Percentiles rank a stretch among this genome's conserved stretches.
phyloP scores from a whole-genome alignment of 2,888 invertebrate species.

The Mayetiola destructor region DNA sequence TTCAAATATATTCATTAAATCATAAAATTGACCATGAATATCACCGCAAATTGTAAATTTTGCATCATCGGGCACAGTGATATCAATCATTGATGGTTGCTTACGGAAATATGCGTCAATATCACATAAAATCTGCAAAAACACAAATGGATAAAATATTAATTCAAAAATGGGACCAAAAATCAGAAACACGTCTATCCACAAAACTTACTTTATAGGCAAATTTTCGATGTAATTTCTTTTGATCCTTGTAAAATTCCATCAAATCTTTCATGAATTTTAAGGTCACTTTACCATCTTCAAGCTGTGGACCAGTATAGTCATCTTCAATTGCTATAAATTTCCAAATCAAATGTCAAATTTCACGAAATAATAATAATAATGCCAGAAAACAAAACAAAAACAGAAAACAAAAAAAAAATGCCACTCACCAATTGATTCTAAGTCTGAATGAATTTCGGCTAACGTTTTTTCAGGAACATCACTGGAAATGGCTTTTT shows the following conservation, averaged over 20 bases:
- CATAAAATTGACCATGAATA: slow-evolving; percentile 98
- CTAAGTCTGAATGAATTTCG: slow-evolving; percentile 69
- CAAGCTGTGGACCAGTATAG: slow-evolving; percentile 80
- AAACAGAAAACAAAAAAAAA: too few relatives aligned
- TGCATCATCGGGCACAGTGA: slow-evolving; percentile 65
- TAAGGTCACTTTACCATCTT: slow-evolving; percentile 73
- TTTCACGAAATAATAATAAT: slow-evolving; percentile 15
- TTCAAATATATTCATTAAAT: slow-evolving; percentile 93
- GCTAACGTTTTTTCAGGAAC: slow-evolving; percentile 74
- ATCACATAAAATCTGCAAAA: slow-evolving; percentile 74
- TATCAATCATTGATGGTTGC: slow-evolving; percentile 80
- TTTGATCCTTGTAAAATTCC: slow-evolving; percentile 78
- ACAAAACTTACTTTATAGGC: slow-evolving; percentile 73
- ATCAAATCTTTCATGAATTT: slow-evolving; percentile 82
- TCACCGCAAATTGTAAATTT: slow-evolving; percentile 99
- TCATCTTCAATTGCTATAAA: slow-evolving; percentile 80
- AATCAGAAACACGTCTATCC: too few relatives aligned
- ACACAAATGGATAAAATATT: slow-evolving; percentile 13
- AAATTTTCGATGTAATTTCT: slow-evolving; percentile 89
- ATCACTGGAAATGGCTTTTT: slow-evolving; percentile 91
- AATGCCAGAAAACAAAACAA: neutral
- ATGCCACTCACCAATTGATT: slow-evolving; percentile 67
- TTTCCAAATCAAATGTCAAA: slow-evolving; percentile 18
- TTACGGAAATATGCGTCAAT: slow-evolving; percentile 69
- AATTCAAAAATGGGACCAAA: too few relatives aligned